Conservation (phyloP, 2,888 invertebrate genomes). For the Campoletis raptor region DNA sequence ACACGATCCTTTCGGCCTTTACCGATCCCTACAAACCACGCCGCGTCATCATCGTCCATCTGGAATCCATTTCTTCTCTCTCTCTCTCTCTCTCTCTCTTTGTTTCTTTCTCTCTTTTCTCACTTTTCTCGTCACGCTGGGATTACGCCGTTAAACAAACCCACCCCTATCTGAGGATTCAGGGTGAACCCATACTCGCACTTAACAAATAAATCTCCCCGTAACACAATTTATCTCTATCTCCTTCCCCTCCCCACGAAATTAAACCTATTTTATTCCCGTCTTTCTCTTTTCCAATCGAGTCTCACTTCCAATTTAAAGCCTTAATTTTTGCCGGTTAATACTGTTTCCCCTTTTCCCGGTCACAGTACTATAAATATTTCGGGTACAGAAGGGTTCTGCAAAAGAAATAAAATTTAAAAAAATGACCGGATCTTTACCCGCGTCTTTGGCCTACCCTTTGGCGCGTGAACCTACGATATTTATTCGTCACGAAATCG, state of each 20-base stretch:
- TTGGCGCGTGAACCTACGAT: background rate
- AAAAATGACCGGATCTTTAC: background rate
- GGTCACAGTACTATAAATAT: background rate
- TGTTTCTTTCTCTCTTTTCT: conserved; percentile 32
- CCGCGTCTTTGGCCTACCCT: background rate
- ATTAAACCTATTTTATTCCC: conserved; percentile 16
- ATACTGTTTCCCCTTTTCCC: conserved; percentile 1
- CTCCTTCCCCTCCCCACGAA: background rate
- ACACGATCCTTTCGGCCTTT: conserved; percentile 39
- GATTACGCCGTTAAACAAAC: conserved; percentile 38
- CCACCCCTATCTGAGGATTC: conserved; percentile 43
- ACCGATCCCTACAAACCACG: conserved; percentile 74
- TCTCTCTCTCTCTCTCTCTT: conserved; percentile 31
- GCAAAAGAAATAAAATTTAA: background rate
- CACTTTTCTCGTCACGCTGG: conserved; percentile 38
- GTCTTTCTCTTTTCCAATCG: background rate
- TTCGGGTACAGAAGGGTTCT: background rate
- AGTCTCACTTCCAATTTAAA: background rate
- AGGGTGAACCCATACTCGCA: conserved; percentile 61
- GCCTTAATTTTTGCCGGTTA: background rate
- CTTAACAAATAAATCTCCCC: conserved; percentile 53
- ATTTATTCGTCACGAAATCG: background rate
- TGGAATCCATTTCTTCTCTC: conserved; percentile 74
- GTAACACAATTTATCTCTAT: conserved; percentile 36
- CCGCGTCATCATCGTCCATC: conserved; percentile 79